Evolutionary conservation across 2,797 vertebrate species (phyloP).

Genomic region (Oreochromis mossambicus): DNA sequence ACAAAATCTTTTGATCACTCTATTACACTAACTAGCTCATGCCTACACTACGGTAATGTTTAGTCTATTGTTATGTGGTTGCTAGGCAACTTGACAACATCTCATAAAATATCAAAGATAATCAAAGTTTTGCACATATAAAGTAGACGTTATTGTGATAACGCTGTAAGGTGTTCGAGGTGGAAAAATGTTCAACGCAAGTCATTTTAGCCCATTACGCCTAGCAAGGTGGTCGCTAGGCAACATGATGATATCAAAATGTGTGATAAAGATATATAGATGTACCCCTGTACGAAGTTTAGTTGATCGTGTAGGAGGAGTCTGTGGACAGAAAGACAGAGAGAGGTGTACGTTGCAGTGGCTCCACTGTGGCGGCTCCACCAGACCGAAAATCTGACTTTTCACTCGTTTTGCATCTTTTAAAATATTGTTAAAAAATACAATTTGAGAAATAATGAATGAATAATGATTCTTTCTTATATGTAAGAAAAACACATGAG

Average conservation of each 20-base stretch:
- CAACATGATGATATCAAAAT: not conserved
- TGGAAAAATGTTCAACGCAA: not conserved
- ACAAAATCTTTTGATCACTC: not conserved
- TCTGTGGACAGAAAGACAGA: not conserved
- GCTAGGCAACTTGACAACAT: not conserved
- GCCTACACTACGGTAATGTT: fast-evolving
- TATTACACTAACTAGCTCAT: not conserved
- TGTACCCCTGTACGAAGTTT: not conserved
- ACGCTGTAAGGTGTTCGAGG: not conserved
- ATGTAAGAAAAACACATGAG: not conserved
- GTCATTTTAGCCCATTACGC: fast-evolving
- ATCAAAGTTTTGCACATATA: not conserved
- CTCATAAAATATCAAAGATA: fast-evolving
- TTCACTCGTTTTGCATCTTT: not conserved
- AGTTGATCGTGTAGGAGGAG: not conserved
- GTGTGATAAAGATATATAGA: not conserved
- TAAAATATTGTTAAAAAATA: not conserved
- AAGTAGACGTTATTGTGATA: not conserved
- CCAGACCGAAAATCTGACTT: not conserved
- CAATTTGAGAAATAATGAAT: not conserved
- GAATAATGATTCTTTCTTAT: not conserved
- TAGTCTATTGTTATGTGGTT: not conserved
- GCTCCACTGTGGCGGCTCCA: not conserved
- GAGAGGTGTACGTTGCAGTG: not conserved
- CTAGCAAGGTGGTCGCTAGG: not conserved